Conservation (phyloP, 1,140 invertebrate genomes). For the Drosophila serrata region DNA sequence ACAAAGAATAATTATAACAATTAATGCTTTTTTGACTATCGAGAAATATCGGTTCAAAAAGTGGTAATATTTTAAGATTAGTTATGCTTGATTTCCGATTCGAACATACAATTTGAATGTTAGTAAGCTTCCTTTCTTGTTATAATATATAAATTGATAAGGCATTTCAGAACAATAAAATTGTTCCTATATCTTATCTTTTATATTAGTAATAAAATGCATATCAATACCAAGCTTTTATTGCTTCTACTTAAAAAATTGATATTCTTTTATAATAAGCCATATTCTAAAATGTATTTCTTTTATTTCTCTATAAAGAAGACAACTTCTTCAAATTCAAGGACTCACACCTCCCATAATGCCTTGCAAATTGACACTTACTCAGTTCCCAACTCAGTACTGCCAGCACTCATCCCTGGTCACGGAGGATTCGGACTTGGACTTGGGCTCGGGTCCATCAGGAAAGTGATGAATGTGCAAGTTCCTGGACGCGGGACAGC, state of each 20-base stretch:
- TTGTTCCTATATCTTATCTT: not conserved
- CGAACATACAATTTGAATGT: too few species aligned
- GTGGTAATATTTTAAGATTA: too few species aligned
- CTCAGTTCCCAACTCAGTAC: not conserved
- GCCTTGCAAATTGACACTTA: constrained; percentile 81
- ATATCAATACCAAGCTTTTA: too few species aligned
- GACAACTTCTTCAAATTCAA: not conserved
- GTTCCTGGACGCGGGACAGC: constrained; percentile 56
- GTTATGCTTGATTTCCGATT: too few species aligned
- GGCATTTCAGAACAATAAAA: not conserved
- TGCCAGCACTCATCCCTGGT: not conserved
- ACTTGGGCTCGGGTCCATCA: constrained; percentile 56
- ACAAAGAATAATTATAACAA: too few species aligned
- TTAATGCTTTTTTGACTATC: too few species aligned
- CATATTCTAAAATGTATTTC: not conserved
- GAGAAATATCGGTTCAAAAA: too few species aligned
- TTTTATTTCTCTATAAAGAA: not conserved
- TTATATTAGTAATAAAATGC: not conserved
- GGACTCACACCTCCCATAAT: constrained; percentile 52
- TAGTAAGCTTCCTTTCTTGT: too few species aligned
- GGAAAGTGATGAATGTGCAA: constrained; percentile 82
- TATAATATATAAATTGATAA: not conserved
- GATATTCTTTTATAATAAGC: not conserved
- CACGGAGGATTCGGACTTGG: constrained; percentile 1
- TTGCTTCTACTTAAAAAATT: not conserved